Conservation (phyloP, 2,797 vertebrate species). For the Gadopsis marmoratus region DNA sequence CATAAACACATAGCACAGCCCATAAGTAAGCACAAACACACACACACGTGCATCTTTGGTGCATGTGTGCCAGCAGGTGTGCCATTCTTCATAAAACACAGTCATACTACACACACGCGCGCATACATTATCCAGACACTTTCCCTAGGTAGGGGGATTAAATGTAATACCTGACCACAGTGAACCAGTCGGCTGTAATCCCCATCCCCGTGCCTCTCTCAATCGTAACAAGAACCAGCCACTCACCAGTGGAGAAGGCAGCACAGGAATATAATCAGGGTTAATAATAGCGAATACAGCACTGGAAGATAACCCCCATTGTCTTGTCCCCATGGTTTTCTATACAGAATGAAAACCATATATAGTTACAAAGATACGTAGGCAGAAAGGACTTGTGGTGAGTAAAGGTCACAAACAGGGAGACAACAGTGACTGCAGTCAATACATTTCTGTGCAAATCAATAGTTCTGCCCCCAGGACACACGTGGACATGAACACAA, state of each 20-base stretch:
- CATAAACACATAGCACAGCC: neutral
- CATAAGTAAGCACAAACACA: slow-evolving; percentile 3
- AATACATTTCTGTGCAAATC: slow-evolving; percentile 54
- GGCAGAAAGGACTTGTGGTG: slow-evolving; percentile 26
- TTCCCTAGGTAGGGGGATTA: slow-evolving; percentile 66
- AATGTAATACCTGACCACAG: slow-evolving; percentile 69
- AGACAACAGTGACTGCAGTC: slow-evolving; percentile 38
- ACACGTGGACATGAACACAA: slow-evolving; percentile 26
- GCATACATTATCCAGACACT: slow-evolving; percentile 54
- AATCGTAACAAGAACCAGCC: slow-evolving; percentile 61
- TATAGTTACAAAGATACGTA: slow-evolving; percentile 8
- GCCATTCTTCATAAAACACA: slow-evolving; percentile 32
- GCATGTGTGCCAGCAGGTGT: slow-evolving; percentile 15
- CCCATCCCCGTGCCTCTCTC: slow-evolving; percentile 53
- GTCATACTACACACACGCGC: neutral
- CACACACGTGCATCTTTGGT: neutral
- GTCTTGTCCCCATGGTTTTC: neutral
- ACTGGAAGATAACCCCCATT: slow-evolving; percentile 10
- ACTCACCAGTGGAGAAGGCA: slow-evolving; percentile 53
- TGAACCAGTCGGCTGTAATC: slow-evolving; percentile 69
- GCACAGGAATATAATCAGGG: slow-evolving; percentile 44
- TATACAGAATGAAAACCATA: slow-evolving; percentile 1
- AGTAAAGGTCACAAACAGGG: slow-evolving; percentile 65
- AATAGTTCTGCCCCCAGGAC: slow-evolving; percentile 44
- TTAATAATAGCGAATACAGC: slow-evolving; percentile 54